Evolutionary conservation across 2,888 invertebrate genomes (phyloP).

Genomic region (Nipponacmea schrenckii): DNA sequence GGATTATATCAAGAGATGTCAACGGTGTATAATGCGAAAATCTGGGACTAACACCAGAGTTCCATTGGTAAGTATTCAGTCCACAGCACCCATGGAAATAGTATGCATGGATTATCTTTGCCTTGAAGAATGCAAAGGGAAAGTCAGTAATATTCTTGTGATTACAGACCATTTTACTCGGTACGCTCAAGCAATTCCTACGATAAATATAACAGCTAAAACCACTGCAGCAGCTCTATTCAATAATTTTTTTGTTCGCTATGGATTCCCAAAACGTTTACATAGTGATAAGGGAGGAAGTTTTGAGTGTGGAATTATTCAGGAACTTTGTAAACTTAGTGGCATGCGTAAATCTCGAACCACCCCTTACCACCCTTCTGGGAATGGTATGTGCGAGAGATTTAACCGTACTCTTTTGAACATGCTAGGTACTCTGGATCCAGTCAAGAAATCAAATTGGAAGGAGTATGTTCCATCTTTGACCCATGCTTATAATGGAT

Average conservation of each 20-base stretch:
- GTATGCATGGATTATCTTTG: too few relatives aligned
- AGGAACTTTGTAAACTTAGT: too few relatives aligned
- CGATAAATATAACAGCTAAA: conserved; percentile 28
- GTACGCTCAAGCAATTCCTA: conserved; percentile 24
- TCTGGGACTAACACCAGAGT: conserved; percentile 11
- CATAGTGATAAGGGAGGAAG: too few relatives aligned
- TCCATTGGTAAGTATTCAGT: conserved; percentile 17
- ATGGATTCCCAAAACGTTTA: conserved; percentile 26
- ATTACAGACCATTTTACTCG: too few relatives aligned
- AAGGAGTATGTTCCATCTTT: conserved; percentile 20
- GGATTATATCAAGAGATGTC: conserved; percentile 15
- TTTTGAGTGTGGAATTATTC: too few relatives aligned
- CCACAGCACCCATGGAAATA: conserved; percentile 20
- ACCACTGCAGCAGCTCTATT: conserved; percentile 28
- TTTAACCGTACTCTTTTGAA: too few relatives aligned
- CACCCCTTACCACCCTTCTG: too few relatives aligned
- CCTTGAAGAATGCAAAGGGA: too few relatives aligned
- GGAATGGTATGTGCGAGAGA: too few relatives aligned
- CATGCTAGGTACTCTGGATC: too few relatives aligned
- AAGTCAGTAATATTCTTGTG: too few relatives aligned
- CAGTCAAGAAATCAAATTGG: conserved; percentile 29
- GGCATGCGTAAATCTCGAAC: too few relatives aligned
- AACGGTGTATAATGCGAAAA: conserved; percentile 19
- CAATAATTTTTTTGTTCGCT: conserved; percentile 26
- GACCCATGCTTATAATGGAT: conserved; percentile 25